Evolutionary conservation across 2,113 vertebrate genomes (phyloP).

Genomic region (Ramphastos sulfuratus): DNA sequence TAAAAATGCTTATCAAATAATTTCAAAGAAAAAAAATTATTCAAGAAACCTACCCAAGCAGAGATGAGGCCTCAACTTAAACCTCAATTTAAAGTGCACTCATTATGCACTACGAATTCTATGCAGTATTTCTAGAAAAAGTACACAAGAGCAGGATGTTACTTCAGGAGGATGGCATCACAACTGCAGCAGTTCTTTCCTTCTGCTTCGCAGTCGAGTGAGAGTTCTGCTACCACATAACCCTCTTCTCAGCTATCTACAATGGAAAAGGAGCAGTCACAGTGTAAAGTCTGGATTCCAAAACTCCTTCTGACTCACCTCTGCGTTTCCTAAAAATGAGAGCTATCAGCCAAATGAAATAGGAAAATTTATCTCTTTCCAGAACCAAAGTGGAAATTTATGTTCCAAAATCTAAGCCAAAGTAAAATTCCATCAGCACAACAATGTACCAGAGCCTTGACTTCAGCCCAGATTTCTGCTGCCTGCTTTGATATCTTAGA

Average conservation of each 20-base stretch:
- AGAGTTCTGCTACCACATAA: not conserved
- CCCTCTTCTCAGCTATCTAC: not conserved
- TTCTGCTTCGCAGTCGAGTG: not conserved
- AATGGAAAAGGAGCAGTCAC: not conserved
- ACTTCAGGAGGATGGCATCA: not conserved
- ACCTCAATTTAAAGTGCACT: not conserved
- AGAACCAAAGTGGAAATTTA: constrained; percentile 15
- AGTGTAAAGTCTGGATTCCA: not conserved
- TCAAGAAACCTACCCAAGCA: not conserved
- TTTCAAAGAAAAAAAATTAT: not conserved
- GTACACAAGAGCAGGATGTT: not conserved
- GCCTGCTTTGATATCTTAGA: not conserved
- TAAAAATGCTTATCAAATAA: not conserved
- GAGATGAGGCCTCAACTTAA: not conserved
- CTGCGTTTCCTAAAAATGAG: constrained; percentile 19
- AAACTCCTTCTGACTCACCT: constrained; percentile 9
- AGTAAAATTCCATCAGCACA: not conserved
- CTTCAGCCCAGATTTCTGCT: not conserved
- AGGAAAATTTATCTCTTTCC: constrained; percentile 2
- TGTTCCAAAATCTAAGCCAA: constrained; percentile 21
- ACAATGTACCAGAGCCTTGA: not conserved
- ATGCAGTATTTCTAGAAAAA: not conserved
- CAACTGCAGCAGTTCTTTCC: not conserved
- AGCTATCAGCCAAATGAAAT: constrained; percentile 9
- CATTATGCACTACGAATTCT: not conserved